phyloP scores from a whole-genome alignment of 2,113 vertebrate genomes.

The Phaethon lepturus region DNA sequence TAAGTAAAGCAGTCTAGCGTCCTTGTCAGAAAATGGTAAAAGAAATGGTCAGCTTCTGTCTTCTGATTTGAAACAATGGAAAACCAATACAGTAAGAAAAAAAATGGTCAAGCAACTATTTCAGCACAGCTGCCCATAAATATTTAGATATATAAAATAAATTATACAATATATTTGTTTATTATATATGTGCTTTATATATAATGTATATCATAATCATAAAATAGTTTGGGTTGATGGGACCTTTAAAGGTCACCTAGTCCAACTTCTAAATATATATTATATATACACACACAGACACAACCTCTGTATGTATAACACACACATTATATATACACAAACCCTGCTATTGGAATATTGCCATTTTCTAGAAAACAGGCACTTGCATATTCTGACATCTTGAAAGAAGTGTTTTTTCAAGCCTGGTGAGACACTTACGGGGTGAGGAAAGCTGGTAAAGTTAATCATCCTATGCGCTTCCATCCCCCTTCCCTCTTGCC shows the following conservation, averaged over 20 bases:
- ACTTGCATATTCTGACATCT: no score
- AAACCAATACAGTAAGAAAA: neutral
- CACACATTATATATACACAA: rapidly evolving
- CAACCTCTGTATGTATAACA: no score
- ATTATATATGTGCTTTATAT: neutral
- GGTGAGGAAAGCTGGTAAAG: neutral
- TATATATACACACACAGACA: no score
- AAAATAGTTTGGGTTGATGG: no score
- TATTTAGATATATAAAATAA: neutral
- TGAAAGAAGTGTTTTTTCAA: neutral
- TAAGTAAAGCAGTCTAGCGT: neutral
- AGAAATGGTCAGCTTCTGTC: neutral
- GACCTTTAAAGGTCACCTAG: no score
- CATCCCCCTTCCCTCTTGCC: neutral
- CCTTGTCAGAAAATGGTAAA: neutral
- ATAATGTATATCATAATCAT: neutral
- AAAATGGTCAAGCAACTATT: neutral
- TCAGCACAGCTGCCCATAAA: neutral
- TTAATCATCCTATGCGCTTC: neutral
- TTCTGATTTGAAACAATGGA: neutral
- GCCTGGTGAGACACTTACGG: rapidly evolving
- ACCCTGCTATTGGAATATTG: neutral
- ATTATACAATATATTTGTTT: neutral
- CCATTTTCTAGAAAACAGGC: neutral
- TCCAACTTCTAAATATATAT: no score